phyloP scores from a whole-genome alignment of 2,113 vertebrate genomes.

The Apus apus region DNA sequence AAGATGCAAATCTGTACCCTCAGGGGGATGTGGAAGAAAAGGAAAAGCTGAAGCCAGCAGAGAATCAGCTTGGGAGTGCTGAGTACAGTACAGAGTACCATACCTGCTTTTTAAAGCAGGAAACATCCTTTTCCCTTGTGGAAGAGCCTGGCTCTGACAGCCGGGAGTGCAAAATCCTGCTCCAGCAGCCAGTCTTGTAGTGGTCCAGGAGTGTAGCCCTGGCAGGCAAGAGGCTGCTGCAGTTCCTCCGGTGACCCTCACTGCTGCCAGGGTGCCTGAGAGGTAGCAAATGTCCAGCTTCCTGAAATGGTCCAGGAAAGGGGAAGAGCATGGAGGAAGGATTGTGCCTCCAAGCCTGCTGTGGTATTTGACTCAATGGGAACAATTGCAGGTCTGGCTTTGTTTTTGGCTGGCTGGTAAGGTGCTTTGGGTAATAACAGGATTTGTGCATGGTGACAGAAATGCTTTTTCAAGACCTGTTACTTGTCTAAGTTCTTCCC shows the following conservation, averaged over 20 bases:
- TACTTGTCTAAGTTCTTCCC: neutral
- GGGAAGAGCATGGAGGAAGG: neutral
- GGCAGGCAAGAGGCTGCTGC: neutral
- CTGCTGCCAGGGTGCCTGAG: neutral
- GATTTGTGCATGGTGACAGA: neutral
- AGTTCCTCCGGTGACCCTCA: neutral
- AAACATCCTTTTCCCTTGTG: neutral
- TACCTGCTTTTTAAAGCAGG: neutral
- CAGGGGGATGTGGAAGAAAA: neutral
- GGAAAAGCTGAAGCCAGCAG: neutral
- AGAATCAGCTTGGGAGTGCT: neutral
- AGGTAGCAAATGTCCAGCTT: neutral
- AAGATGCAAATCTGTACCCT: neutral
- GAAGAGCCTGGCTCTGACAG: neutral
- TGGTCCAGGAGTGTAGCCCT: rapidly evolving
- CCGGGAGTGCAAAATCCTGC: neutral
- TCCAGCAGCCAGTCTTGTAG: rapidly evolving
- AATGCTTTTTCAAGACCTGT: neutral
- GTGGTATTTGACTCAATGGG: neutral
- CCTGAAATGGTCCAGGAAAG: neutral
- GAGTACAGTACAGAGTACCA: rapidly evolving
- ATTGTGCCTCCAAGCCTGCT: neutral
- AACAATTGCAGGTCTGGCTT: neutral
- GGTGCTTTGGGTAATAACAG: neutral
- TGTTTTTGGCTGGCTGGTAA: neutral